Evolutionary conservation across 1,140 invertebrate genomes (phyloP).

Genomic region (Bombus balteatus): DNA sequence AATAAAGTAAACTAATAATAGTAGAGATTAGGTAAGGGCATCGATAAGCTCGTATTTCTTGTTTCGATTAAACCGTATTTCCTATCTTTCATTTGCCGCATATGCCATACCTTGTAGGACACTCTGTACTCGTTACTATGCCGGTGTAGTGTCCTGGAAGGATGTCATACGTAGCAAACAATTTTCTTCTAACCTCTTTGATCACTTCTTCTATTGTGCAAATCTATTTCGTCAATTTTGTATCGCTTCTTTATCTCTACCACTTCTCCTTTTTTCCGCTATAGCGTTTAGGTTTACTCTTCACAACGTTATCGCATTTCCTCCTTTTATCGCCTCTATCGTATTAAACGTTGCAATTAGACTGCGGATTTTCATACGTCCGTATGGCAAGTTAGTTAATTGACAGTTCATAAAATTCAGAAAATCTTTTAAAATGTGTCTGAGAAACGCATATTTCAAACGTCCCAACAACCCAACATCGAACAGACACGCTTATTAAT

Average conservation of each 20-base stretch:
- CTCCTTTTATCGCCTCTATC: no score
- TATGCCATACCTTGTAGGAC: slow-evolving; percentile 27
- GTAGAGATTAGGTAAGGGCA: background rate
- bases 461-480: no score
- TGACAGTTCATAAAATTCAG: no score
- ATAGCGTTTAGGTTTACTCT: no score
- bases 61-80: background rate
- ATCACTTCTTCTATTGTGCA: slow-evolving; percentile 1
- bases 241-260: background rate
- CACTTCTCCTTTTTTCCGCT: background rate
- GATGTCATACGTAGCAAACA: slow-evolving; percentile 17
- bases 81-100: background rate
- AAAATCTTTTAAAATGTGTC: no score
- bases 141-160: slow-evolving; percentile 6
- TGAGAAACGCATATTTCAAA: no score
- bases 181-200: slow-evolving; percentile 14
- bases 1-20: background rate
- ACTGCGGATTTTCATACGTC: no score
- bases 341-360: no score
- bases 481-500: no score
- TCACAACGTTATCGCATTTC: no score
- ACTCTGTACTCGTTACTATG: slow-evolving; percentile 1
- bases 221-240: background rate
- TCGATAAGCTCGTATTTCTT: background rate
- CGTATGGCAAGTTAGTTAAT: no score